phyloP scores from a whole-genome alignment of 2,888 invertebrate genomes.

The Platycheirus rosarum region DNA sequence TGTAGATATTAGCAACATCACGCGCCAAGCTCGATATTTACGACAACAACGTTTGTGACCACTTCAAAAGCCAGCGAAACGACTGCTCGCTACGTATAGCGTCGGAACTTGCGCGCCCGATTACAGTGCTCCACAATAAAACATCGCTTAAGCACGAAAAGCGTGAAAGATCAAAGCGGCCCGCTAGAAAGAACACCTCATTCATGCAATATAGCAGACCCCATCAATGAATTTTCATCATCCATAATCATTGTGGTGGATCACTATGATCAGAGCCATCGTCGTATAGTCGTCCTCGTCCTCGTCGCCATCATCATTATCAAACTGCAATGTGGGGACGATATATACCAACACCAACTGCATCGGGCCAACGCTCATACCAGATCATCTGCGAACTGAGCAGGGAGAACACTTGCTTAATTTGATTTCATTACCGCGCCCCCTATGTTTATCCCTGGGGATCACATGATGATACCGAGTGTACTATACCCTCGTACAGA shows the following conservation, averaged over 20 bases:
- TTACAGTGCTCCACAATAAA: slow-evolving; percentile 70
- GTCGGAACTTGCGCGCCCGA: slow-evolving; percentile 30
- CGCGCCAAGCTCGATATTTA: slow-evolving; percentile 64
- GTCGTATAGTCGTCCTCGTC: slow-evolving; percentile 32
- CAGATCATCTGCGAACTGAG: slow-evolving; percentile 43
- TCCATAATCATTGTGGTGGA: slow-evolving; percentile 71
- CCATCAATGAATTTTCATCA: slow-evolving; percentile 74
- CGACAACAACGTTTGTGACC: slow-evolving; percentile 68
- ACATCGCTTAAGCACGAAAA: slow-evolving; percentile 73
- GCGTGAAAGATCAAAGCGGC: slow-evolving; percentile 69
- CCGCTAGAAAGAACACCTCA: slow-evolving; percentile 68
- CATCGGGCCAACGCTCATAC: slow-evolving; percentile 8
- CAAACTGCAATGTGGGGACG: slow-evolving; percentile 20
- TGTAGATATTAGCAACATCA: slow-evolving; percentile 67
- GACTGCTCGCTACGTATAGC: slow-evolving; percentile 15
- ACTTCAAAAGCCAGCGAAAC: slow-evolving; percentile 58
- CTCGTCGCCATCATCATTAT: slow-evolving; percentile 32
- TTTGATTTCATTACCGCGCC: slow-evolving; percentile 83
- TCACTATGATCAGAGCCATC: slow-evolving; percentile 68
- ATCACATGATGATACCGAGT: slow-evolving; percentile 47
- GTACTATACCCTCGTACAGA: slow-evolving; percentile 45
- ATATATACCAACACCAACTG: slow-evolving; percentile 2
- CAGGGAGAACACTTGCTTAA: slow-evolving; percentile 80
- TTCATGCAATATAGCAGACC: slow-evolving; percentile 59
- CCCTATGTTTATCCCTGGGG: slow-evolving; percentile 55